Base-by-base conservation (phyloP, 2,797 vertebrate genomes). In the Enteromius trimaculatus region DNA sequence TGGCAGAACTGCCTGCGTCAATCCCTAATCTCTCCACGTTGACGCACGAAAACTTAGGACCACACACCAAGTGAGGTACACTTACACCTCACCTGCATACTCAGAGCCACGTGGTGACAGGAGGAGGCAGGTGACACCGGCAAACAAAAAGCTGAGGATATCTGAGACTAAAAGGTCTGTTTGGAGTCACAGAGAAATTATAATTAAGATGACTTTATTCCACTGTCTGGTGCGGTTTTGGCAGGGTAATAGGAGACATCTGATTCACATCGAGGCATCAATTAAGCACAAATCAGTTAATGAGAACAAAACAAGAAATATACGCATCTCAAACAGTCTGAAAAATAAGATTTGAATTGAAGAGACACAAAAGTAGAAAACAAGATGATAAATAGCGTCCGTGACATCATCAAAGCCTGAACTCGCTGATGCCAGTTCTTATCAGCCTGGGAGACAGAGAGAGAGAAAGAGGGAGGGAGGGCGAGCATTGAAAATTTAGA, bases 31-130 rank as follows among this genome's bases (percentile, higher is more conserved):
- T 86, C 80, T 84, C 68, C 68, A 62, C 47, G 39, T 68, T 78
- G 77, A 84, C 77, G 85, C 79, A 84, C 64, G 65, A 72, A 80
- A 79, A 83, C 70, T 29, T 65, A 0, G 81, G 87, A 88, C 85
- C 87, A 88, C 87, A 88, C 87, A 81, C 84, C 60, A 51, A 64
- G n/a, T 34, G 29, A 69, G 47, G 78, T 68, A 34, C 78, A 21
- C 44, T 66, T 80, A 64, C 72, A 85, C 68, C 85, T 89, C 80
- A 83, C 86, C 74, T 89, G 84, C 60, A 81, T 69, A 79, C 78
- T 70, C 58, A 26, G 53, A 71, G 60, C 19, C 70, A 81, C 70
- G 37, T 68, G 39, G 71, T 80, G 77, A 74, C 42, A 65, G 68
- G 23, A 53, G 68, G n/a, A 1, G 31, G 23, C 68, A 74, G 83